Evolutionary conservation across 1,140 invertebrate species (phyloP), one percentile per base, ranked within the genome.

Genomic region (Contarinia nasturtii): DNA sequence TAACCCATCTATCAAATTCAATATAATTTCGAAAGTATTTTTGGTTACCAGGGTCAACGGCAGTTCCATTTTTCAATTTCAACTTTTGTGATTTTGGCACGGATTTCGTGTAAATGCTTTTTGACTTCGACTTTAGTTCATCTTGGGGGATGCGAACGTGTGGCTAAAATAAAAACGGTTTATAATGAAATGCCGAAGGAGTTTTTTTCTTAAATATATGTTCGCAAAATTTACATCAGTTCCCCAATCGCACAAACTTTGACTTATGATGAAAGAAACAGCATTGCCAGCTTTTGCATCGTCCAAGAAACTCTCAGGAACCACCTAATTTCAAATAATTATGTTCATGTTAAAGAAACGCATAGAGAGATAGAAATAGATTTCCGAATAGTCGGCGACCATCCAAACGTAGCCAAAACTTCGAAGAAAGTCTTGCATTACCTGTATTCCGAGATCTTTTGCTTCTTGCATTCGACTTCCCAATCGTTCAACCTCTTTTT

Each of bases 221-320:
- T 38, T n/a, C n/a, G n/a, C n/a, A 36, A 15, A 36, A 41, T 11
- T 45, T 36, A 44, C 76, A 65, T 87, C 79, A n/a, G 76, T 74
- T 8, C 85, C 86, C 86, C 86, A 91, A 46, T 74, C 65, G n/a
- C 77, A 79, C 49, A 90, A 78, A 48, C 72, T 78, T 56, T 82
- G 79, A 53, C 80, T 74, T 33, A 72, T 73, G 37, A 91, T 77
- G 21, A 77, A 67, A 17, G 73, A 63, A 3, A 79, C 64, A 20
- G 76, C 73, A 11, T 71, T 57, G 15, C 63, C 61, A 7, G 70
- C 59, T 50, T 75, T 71, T 0, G 79, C 77, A 49, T 73, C 64
- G 51, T 88, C 77, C 1, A 95, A 55, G 59, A 90, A 93, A 42
- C 77, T 73, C 57, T 81, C 74, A 20, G 80, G 68, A n/a, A 90